Percentiles rank a stretch among this genome's conserved stretches.
Conservation (phyloP, 1,140 invertebrate genomes). For the Zaprionus gabonicus region DNA sequence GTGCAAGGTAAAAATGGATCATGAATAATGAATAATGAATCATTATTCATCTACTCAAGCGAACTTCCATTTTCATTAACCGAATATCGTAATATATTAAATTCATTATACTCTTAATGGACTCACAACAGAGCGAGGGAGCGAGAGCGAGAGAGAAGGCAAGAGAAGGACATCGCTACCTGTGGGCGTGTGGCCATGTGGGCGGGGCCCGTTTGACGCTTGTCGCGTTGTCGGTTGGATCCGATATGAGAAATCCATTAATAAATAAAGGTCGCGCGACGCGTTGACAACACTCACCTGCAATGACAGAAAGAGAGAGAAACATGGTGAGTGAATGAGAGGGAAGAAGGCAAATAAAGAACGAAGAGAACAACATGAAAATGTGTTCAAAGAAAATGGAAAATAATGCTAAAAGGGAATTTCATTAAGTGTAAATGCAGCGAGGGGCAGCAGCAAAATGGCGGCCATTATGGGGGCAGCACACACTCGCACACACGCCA, state of each 20-base stretch:
- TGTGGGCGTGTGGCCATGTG: neutral
- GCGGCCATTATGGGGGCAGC: constrained; percentile 50
- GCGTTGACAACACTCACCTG: constrained; percentile 73
- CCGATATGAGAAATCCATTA: constrained; percentile 74
- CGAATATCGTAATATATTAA: constrained; percentile 7
- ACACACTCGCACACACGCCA: constrained; percentile 16
- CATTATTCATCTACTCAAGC: neutral
- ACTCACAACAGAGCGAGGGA: neutral
- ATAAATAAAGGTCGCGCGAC: constrained; percentile 67
- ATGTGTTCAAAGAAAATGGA: constrained; percentile 33
- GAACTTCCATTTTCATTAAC: constrained; percentile 38
- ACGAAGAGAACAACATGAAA: constrained; percentile 13
- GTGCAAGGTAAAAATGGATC: neutral
- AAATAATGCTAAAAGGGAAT: constrained; percentile 51
- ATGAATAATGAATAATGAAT: neutral
- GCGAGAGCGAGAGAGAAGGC: neutral
- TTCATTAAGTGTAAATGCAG: constrained; percentile 74
- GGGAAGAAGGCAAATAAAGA: neutral
- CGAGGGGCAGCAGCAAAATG: constrained; percentile 64
- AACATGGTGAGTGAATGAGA: neutral
- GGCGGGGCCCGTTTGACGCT: neutral
- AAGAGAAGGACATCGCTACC: neutral
- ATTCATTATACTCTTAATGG: constrained; percentile 35
- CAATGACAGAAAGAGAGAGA: constrained; percentile 45
- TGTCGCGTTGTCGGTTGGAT: constrained; percentile 3